Evolutionary conservation across 2,888 invertebrate species (phyloP).

Genomic region (Agriopis leucophaearia): DNA sequence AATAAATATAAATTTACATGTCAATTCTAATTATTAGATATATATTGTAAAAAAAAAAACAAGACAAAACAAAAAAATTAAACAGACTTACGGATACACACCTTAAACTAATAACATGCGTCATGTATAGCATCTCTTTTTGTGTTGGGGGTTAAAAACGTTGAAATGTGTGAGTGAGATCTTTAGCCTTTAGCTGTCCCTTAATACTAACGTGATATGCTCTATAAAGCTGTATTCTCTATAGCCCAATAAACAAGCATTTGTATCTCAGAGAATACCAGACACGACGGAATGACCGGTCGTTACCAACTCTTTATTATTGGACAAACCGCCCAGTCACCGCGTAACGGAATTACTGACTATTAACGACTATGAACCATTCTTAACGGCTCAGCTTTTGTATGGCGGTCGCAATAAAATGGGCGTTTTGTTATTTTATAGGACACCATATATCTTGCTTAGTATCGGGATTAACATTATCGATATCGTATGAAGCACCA

Average conservation of each 20-base stretch:
- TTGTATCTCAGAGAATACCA: conserved; percentile 6
- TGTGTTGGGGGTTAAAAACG: too few relatives aligned
- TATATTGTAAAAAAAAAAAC: too few relatives aligned
- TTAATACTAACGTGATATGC: neutral
- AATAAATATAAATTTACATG: too few relatives aligned
- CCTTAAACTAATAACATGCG: too few relatives aligned
- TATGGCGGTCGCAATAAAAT: conserved; percentile 70
- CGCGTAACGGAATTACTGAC: conserved; percentile 47
- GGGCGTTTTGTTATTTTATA: conserved; percentile 70
- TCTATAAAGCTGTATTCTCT: conserved; percentile 14
- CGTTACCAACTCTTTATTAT: conserved; percentile 36
- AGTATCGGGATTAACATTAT: conserved; percentile 50
- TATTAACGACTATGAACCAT: conserved; percentile 45
- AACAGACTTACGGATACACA: too few relatives aligned
- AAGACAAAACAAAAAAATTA: too few relatives aligned
- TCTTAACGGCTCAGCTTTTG: conserved; percentile 49
- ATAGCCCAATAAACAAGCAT: conserved; percentile 15
- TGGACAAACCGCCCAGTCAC: conserved; percentile 34
- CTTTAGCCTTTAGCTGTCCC: too few relatives aligned
- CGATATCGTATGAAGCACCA: conserved; percentile 36
- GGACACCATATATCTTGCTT: conserved; percentile 64
- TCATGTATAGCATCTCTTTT: too few relatives aligned
- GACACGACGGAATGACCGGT: conserved; percentile 28
- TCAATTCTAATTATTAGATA: too few relatives aligned
- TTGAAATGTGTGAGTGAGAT: too few relatives aligned